A percentile compares a stretch with the other conserved stretches of the same genome.
These are phyloP conservation scores for Phalangium opilio DNA, from an alignment of 2,888 invertebrate genomes.

Conservation along the genomic window DNA sequence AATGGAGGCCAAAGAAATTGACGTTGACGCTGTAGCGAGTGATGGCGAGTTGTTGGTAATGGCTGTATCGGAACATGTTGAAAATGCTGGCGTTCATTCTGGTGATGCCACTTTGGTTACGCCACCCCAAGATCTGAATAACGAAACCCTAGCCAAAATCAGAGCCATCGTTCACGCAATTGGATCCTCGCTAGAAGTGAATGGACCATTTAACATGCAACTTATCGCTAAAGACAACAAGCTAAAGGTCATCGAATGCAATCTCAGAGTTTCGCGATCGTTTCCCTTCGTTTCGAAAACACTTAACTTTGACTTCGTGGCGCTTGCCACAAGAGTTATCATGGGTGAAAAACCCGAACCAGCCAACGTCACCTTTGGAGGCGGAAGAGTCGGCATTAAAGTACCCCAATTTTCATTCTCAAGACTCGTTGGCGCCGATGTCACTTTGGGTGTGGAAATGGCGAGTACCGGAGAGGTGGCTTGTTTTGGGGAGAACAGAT, in stretches of 20 bases:
- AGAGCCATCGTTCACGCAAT: constrained; percentile 73
- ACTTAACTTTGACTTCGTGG: constrained; percentile 90
- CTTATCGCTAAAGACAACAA: constrained; percentile 93
- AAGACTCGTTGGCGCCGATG: constrained; percentile 90
- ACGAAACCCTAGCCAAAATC: constrained; percentile 77
- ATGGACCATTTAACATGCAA: constrained; percentile 98
- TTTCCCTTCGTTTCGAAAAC: constrained; percentile 99
- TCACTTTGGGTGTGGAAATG: constrained; percentile 98
- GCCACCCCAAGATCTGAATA: constrained; percentile 92
- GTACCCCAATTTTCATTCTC: constrained; percentile 98
- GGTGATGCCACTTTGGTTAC: constrained; percentile 97
- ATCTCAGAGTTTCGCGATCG: constrained; percentile 90
- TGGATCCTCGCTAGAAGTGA: constrained; percentile 75
- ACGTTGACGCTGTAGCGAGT: constrained; percentile 92
- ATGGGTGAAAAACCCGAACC: constrained; percentile 73
- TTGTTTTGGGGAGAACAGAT: constrained; percentile 95
- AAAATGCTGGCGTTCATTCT: constrained; percentile 96
- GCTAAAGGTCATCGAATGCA: constrained; percentile 96
- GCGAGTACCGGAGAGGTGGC: constrained; percentile 99
- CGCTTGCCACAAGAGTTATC: constrained; percentile 86
- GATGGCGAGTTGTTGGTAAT: constrained; percentile 89
- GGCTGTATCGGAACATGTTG: constrained; percentile 95
- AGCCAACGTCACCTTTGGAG: constrained; percentile 60
- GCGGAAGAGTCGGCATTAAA: constrained; percentile 87
- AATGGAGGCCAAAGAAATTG: constrained; percentile 93